Evolutionary conservation across 2,888 invertebrate species (phyloP).

Genomic region (Euspilapteryx auroguttella): DNA sequence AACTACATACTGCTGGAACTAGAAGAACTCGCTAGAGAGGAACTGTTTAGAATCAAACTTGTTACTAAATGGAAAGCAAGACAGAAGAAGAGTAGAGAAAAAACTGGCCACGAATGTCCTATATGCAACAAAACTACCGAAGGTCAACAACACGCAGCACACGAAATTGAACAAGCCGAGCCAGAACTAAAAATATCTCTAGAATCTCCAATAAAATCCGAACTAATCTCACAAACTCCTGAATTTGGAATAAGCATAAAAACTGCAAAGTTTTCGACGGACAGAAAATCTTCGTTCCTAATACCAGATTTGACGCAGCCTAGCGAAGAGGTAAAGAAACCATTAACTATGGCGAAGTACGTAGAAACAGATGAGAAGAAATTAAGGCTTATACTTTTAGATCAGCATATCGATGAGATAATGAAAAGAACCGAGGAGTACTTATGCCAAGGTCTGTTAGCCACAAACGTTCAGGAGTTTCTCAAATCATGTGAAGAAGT

Average conservation of each 20-base stretch:
- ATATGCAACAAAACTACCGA: background rate
- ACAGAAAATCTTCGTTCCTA: background rate
- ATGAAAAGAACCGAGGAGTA: slow-evolving; percentile 14
- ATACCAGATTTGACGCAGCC: background rate
- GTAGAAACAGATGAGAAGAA: background rate
- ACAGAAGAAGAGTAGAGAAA: slow-evolving; percentile 2
- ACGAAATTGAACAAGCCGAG: background rate
- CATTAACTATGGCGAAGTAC: background rate
- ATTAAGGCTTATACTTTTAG: slow-evolving; percentile 8
- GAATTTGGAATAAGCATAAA: background rate
- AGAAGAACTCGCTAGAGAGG: slow-evolving; percentile 18
- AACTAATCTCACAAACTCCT: background rate
- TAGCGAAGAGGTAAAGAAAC: background rate
- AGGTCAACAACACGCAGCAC: background rate
- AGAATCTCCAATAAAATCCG: background rate
- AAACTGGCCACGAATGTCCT: background rate
- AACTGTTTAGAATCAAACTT: slow-evolving; percentile 18
- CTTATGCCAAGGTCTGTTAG: slow-evolving; percentile 12
- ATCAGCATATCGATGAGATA: slow-evolving; percentile 14
- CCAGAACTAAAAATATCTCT: background rate
- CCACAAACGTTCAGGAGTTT: slow-evolving; percentile 14
- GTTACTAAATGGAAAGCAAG: slow-evolving; percentile 14
- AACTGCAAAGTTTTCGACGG: background rate
- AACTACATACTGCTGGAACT: slow-evolving; percentile 15
- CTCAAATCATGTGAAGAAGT: slow-evolving; percentile 13